phyloP scores from a whole-genome alignment of 1,140 invertebrate species.

The Archivesica marissinica region DNA sequence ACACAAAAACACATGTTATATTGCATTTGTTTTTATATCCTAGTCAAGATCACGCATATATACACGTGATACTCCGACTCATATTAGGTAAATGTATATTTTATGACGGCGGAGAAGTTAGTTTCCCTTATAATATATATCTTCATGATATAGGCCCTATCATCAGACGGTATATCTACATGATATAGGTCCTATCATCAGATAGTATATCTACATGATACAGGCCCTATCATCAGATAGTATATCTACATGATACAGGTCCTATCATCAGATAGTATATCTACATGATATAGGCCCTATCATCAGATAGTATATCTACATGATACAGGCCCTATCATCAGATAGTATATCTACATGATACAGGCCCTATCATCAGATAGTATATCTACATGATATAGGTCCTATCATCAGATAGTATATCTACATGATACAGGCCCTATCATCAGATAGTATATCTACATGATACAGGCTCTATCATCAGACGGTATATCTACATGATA shows the following conservation, averaged over 20 bases:
- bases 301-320: not conserved
- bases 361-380: not conserved
- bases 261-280: too few species aligned
- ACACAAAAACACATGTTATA: constrained; percentile 6
- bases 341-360: constrained; percentile 4
- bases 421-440: not conserved
- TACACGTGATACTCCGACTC: constrained; percentile 3
- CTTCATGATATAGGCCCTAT: not conserved
- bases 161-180: not conserved
- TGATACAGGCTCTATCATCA: too few species aligned
- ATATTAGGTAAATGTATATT: constrained; percentile 18
- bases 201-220: constrained; percentile 3
- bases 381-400: too few species aligned
- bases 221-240: not conserved
- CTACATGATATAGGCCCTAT: not conserved
- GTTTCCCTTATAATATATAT: not conserved
- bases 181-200: not conserved
- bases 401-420: too few species aligned
- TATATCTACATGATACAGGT: too few species aligned
- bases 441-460: not conserved
- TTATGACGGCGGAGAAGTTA: not conserved
- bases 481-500: constrained; percentile 4
- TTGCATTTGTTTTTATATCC: constrained; percentile 36
- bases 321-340: too few species aligned
- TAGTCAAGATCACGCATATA: not conserved